These are phyloP conservation scores for Tipula vernalis DNA, from an alignment of 2,888 invertebrate genomes.

Conservation along the genomic window DNA sequence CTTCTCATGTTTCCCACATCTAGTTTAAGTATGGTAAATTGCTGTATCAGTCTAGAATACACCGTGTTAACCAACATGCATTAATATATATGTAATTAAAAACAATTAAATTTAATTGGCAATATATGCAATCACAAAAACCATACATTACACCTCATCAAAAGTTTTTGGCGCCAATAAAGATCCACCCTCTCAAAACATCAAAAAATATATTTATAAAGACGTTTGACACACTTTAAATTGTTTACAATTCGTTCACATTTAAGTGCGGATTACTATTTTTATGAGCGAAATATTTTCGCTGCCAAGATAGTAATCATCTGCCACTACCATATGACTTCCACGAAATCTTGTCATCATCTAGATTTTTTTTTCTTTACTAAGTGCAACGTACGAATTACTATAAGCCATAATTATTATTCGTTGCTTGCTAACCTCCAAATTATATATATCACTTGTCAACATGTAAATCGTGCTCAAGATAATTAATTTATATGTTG, in stretches of 20 bases:
- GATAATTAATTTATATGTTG: background rate
- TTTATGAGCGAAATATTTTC: background rate
- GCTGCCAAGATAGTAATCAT: background rate
- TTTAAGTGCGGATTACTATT: background rate
- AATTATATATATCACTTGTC: background rate
- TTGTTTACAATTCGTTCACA: background rate
- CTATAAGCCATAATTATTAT: background rate
- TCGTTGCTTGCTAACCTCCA: background rate
- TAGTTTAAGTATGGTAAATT: background rate
- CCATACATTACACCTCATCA: background rate
- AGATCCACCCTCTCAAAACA: background rate
- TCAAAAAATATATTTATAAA: background rate
- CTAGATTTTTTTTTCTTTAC: background rate
- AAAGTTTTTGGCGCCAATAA: background rate
- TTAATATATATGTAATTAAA: background rate
- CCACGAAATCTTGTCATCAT: background rate
- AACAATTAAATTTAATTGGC: background rate
- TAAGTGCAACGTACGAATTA: background rate
- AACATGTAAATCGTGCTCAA: background rate
- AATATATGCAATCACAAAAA: background rate
- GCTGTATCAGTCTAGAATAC: background rate
- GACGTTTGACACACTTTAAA: background rate
- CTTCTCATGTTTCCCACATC: too few species aligned
- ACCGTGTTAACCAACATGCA: background rate
- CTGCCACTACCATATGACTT: background rate